These are phyloP conservation scores for Pimpla rufipes DNA, from an alignment of 2,888 invertebrate species.

Conservation along the genomic window DNA sequence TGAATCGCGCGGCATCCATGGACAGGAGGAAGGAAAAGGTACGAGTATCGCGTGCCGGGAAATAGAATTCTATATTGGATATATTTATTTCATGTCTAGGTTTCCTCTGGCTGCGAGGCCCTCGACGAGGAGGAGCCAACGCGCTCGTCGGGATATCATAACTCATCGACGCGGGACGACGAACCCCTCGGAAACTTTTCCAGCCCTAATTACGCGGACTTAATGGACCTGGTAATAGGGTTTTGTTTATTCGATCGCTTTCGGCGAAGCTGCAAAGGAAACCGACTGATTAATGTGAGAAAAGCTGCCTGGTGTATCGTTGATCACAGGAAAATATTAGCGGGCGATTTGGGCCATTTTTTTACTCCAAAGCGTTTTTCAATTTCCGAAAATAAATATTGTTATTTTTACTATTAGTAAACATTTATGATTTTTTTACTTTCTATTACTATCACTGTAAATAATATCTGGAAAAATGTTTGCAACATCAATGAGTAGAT, in stretches of 20 bases:
- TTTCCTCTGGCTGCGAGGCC: constrained; percentile 22
- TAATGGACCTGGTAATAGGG: constrained; percentile 68
- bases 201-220: constrained; percentile 73
- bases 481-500: too few relatives aligned
- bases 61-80: constrained; percentile 51
- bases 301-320: too few relatives aligned
- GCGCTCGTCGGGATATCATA: constrained; percentile 26
- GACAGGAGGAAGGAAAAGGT: neutral
- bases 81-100: constrained; percentile 60
- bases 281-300: neutral
- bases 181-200: constrained; percentile 70
- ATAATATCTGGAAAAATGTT: too few relatives aligned
- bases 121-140: constrained; percentile 4
- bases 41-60: constrained; percentile 53
- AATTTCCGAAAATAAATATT: too few relatives aligned
- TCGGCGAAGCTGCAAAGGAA: constrained; percentile 1
- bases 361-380: too few relatives aligned
- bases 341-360: too few relatives aligned
- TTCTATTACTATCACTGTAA: too few relatives aligned
- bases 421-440: too few relatives aligned
- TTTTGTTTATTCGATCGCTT: constrained; percentile 71
- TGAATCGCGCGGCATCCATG: neutral
- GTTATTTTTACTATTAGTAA: too few relatives aligned
- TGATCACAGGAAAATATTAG: neutral
- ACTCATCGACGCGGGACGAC: constrained; percentile 43